Percentiles rank a stretch among this genome's conserved stretches.
These are phyloP conservation scores for Drosophila kikkawai DNA, from an alignment of 1,140 invertebrate genomes.

Conservation along the genomic window DNA sequence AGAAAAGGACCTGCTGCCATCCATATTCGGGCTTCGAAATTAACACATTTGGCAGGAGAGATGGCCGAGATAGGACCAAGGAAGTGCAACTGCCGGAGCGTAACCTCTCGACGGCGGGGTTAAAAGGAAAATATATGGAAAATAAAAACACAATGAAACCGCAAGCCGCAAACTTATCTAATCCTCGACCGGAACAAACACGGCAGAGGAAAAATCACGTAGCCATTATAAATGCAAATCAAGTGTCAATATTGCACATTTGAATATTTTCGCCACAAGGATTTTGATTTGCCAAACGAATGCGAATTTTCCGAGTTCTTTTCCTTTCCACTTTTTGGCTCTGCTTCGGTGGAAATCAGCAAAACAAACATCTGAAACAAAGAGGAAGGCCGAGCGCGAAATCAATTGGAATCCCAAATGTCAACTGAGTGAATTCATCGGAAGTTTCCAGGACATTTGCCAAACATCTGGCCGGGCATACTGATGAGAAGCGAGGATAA, in stretches of 20 bases:
- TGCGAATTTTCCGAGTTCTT: conserved; percentile 48
- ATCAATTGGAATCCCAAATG: conserved; percentile 76
- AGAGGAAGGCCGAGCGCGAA: conserved; percentile 35
- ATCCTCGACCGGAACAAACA: conserved; percentile 30
- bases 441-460: conserved; percentile 51
- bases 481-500: conserved; percentile 36
- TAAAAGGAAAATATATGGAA: conserved; percentile 16
- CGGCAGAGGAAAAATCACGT: conserved; percentile 60
- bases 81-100: conserved; percentile 12
- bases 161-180: conserved; percentile 34
- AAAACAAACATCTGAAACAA: conserved; percentile 63
- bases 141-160: conserved; percentile 5
- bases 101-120: conserved; percentile 1
- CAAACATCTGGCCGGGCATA: conserved; percentile 52
- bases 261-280: conserved; percentile 62
- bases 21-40: conserved; percentile 38
- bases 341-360: conserved; percentile 60
- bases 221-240: conserved; percentile 81
- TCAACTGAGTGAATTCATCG: conserved; percentile 62
- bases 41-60: conserved; percentile 41
- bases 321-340: conserved; percentile 2
- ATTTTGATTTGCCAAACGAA: conserved; percentile 70
- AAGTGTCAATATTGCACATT: conserved; percentile 76
- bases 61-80: conserved; percentile 24
- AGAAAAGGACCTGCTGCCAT: conserved; percentile 1